Conservation (phyloP, 2,888 invertebrate genomes). For the Unio pictorum region DNA sequence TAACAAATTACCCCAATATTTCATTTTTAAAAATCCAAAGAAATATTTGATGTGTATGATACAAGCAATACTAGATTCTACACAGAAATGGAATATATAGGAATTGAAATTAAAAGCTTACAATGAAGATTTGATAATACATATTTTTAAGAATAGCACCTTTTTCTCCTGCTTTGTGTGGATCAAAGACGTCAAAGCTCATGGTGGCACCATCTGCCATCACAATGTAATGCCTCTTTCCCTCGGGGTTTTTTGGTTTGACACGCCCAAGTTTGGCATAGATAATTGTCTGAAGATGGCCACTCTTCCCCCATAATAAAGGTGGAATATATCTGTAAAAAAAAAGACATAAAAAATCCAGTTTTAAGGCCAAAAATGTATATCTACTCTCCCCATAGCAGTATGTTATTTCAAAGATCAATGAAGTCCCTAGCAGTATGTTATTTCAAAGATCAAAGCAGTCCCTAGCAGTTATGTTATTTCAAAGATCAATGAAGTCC, state of each 20-base stretch:
- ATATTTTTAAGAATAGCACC: conserved; percentile 73
- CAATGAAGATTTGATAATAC: conserved; percentile 15
- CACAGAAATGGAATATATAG: too few species aligned
- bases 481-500: too few species aligned
- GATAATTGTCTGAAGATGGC: conserved; percentile 93
- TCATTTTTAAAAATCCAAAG: neutral
- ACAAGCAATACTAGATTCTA: too few species aligned
- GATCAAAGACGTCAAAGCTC: conserved; percentile 93
- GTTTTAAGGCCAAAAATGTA: neutral
- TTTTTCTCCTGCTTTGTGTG: conserved; percentile 76
- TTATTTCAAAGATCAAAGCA: too few species aligned
- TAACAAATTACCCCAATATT: neutral
- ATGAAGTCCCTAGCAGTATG: too few species aligned
- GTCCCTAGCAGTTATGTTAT: too few species aligned
- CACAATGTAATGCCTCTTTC: conserved; percentile 81
- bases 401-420: too few species aligned
- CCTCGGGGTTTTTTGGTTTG: conserved; percentile 90
- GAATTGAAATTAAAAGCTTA: neutral
- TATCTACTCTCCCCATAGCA: too few species aligned
- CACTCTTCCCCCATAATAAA: conserved; percentile 94
- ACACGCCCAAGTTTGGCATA: conserved; percentile 84
- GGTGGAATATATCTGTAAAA: conserved; percentile 88
- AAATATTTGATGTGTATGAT: neutral
- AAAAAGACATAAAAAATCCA: conserved; percentile 13
- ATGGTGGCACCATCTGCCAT: conserved; percentile 89